These are phyloP conservation scores for Procavia capensis DNA, from an alignment of 2,113 vertebrate species.

Conservation along the genomic window DNA sequence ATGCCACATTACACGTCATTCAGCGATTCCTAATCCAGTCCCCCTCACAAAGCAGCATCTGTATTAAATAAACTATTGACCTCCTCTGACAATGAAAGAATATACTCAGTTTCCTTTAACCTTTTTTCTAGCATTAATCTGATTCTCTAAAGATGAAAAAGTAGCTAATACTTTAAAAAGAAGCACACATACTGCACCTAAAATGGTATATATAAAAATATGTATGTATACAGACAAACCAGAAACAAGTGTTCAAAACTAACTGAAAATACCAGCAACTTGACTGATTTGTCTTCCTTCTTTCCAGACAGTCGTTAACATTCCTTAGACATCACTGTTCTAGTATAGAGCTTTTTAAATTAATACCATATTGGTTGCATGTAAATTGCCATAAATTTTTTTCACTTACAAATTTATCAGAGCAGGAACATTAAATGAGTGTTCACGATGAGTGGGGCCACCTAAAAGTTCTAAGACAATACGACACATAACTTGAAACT, in stretches of 20 bases:
- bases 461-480: background rate
- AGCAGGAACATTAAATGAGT: slow-evolving; percentile 7
- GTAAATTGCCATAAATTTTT: background rate
- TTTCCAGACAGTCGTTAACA: slow-evolving; percentile 33
- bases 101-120: background rate
- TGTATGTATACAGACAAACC: background rate
- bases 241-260: background rate
- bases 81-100: background rate
- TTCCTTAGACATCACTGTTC: slow-evolving; percentile 1
- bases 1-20: background rate
- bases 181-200: background rate
- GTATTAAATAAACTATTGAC: background rate
- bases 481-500: slow-evolving; percentile 8
- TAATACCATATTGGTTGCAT: background rate
- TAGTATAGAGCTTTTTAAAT: slow-evolving; percentile 2
- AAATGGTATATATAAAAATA: background rate
- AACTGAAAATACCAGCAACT: background rate
- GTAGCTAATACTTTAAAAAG: background rate
- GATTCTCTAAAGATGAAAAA: slow-evolving; percentile 28
- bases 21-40: background rate
- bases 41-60: background rate
- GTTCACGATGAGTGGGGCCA: background rate
- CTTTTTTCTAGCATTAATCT: slow-evolving; percentile 9
- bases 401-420: background rate
- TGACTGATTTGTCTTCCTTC: background rate